phyloP scores from a whole-genome alignment of 2,888 invertebrate genomes.

The Chesias legatella region DNA sequence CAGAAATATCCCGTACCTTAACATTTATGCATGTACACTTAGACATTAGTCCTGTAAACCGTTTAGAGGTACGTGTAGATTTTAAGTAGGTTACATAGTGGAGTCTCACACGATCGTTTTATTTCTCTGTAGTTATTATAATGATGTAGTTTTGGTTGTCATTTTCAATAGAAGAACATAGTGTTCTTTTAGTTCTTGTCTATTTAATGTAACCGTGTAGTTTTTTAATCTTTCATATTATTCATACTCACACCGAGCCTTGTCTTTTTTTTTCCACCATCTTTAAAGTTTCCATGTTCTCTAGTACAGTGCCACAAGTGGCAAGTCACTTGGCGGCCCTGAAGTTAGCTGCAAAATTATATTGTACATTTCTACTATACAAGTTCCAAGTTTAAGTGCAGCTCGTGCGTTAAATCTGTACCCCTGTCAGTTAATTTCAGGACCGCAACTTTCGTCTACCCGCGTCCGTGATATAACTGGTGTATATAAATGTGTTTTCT shows the following conservation, averaged over 20 bases:
- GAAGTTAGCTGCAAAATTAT: too few relatives aligned
- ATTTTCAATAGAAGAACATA: constrained; percentile 13
- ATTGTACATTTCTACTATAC: too few relatives aligned
- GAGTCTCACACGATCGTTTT: constrained; percentile 11
- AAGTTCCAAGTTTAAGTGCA: too few relatives aligned
- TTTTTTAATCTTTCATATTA: constrained; percentile 12
- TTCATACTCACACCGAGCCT: neutral
- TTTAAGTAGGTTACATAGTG: constrained; percentile 13
- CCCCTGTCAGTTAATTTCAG: neutral
- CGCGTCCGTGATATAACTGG: too few relatives aligned
- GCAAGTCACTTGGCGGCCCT: too few relatives aligned
- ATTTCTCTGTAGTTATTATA: constrained; percentile 8
- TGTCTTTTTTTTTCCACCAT: neutral
- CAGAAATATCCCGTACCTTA: constrained; percentile 13
- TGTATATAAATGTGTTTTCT: too few relatives aligned
- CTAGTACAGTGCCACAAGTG: too few relatives aligned
- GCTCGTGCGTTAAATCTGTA: too few relatives aligned
- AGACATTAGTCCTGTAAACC: constrained; percentile 16
- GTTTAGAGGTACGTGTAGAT: constrained; percentile 10
- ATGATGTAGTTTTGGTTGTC: constrained; percentile 16
- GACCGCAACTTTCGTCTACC: neutral
- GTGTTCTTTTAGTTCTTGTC: constrained; percentile 13
- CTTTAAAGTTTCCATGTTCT: neutral
- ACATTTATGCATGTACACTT: constrained; percentile 21
- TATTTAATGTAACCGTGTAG: constrained; percentile 13